Evolutionary conservation across 2,113 vertebrate species (phyloP).

Genomic region (Paramisgurnus dabryanus): DNA sequence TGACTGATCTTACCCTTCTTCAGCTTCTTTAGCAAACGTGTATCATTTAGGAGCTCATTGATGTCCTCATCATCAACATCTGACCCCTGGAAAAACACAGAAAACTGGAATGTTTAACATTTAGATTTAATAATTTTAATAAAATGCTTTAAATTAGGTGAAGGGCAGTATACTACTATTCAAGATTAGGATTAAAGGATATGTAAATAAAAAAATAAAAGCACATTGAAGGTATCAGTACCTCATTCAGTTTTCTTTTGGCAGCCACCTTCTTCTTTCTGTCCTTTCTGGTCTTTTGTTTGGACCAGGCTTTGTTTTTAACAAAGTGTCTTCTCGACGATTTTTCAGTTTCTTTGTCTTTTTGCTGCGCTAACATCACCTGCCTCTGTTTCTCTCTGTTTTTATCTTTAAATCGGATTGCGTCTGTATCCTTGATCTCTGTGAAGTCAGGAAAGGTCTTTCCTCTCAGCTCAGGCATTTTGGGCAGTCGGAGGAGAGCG

Average conservation of each 20-base stretch:
- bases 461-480: slow-evolving; percentile 91
- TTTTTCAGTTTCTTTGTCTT: slow-evolving; percentile 57
- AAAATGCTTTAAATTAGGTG: neutral
- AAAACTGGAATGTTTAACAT: neutral
- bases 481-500: slow-evolving; percentile 88
- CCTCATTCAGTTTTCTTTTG: slow-evolving; percentile 86
- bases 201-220: neutral
- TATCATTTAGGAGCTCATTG: slow-evolving; percentile 88
- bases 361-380: slow-evolving; percentile 79
- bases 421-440: slow-evolving; percentile 79
- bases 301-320: slow-evolving; percentile 92
- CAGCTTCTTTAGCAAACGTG: slow-evolving; percentile 88
- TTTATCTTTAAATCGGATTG: slow-evolving; percentile 93
- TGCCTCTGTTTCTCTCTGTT: slow-evolving; percentile 86
- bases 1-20: slow-evolving; percentile 89
- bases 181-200: neutral
- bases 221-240: slow-evolving; percentile 55
- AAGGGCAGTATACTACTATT: neutral
- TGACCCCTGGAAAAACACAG: slow-evolving; percentile 73
- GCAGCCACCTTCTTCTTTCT: slow-evolving; percentile 77
- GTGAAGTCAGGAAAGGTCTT: slow-evolving; percentile 82
- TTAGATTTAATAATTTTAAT: neutral
- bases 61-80: slow-evolving; percentile 85
- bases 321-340: slow-evolving; percentile 67
- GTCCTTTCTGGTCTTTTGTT: slow-evolving; percentile 89